These are phyloP conservation scores for Meloe dianella DNA, from an alignment of 2,888 invertebrate species.

Conservation along the genomic window DNA sequence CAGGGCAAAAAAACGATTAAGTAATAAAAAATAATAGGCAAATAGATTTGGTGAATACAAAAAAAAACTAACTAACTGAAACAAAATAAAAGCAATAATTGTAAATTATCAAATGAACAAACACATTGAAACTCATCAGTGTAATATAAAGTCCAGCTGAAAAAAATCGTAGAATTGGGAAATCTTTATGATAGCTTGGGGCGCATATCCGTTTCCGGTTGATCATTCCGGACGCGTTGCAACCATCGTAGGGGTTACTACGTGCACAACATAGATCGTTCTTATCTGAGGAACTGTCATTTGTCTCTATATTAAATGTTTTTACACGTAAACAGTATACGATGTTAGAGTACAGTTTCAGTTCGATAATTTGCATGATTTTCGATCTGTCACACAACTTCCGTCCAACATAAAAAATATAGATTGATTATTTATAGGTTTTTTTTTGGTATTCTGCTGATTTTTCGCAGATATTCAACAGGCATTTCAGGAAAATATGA, in stretches of 20 bases:
- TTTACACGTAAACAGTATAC: background rate
- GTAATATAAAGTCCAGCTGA: constrained; percentile 40
- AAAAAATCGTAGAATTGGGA: constrained; percentile 43
- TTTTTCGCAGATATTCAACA: background rate
- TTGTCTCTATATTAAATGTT: constrained; percentile 20
- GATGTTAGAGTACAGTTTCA: too few species aligned
- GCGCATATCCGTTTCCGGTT: constrained; percentile 44
- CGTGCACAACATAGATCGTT: constrained; percentile 47
- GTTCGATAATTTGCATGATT: constrained; percentile 4
- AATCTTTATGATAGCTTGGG: constrained; percentile 44
- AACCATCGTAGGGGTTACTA: constrained; percentile 43
- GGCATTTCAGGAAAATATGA: background rate
- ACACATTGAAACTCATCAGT: constrained; percentile 8
- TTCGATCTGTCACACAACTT: too few species aligned
- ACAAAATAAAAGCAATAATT: background rate
- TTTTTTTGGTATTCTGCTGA: background rate
- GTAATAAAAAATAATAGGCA: too few species aligned
- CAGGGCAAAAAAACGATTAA: background rate
- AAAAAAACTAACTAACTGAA: too few species aligned
- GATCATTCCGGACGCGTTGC: constrained; percentile 46
- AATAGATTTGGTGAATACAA: too few species aligned
- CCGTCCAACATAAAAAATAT: too few species aligned
- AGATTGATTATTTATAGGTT: too few species aligned
- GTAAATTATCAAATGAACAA: too few species aligned
- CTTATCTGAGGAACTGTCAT: constrained; percentile 41